Base-by-base conservation (phyloP, 1,140 invertebrate species). In the Zaprionus taronus region DNA sequence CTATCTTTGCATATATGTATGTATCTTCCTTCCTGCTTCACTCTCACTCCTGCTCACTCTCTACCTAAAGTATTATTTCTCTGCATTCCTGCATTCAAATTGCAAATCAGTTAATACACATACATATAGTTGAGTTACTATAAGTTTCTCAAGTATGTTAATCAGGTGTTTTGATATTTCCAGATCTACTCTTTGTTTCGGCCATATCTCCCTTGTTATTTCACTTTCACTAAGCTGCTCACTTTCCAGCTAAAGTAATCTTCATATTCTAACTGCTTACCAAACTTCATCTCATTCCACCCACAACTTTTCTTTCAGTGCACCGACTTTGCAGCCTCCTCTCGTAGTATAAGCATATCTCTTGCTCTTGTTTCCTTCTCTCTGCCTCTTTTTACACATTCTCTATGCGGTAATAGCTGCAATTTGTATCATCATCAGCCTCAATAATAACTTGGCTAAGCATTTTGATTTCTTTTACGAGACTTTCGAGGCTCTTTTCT, bases 351-450 rank as follows among this genome's bases (percentile, higher is more conserved):
- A n/a, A n/a, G 7, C 38, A n/a, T 47, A 24, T 38, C 31, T 61
- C 20, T 36, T 53, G 28, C 57, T 55, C 36, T 55, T 49, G 15
- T 47, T 28, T 49, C 9, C 38, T 44, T 51, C 68, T 31, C 41
- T 53, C 53, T 31, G 44, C 24, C 26, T 49, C 60, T 5, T 6
- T 28, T 36, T 53, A 53, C 17, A 22, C 58, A 53, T 22, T 73
- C 36, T 67, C 51, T 53, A n/a, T 34, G 22, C 57, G 61, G n/a
- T 86, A 86, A 86, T 83, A 78, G 77, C 84, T 62, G 78, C 85
- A 90, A 90, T 90, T 90, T 90, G 85, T 85, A 82, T 75, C 86
- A 77, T 84, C 85, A 80, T 83, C 80, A 72, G 74, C 64, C 78
- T 65, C 79, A 77, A 82, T 90, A 82, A 85, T 75, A 85, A 82